These are phyloP conservation scores for Pegoplata infirma DNA, from an alignment of 2,888 invertebrate genomes.

Conservation along the genomic window DNA sequence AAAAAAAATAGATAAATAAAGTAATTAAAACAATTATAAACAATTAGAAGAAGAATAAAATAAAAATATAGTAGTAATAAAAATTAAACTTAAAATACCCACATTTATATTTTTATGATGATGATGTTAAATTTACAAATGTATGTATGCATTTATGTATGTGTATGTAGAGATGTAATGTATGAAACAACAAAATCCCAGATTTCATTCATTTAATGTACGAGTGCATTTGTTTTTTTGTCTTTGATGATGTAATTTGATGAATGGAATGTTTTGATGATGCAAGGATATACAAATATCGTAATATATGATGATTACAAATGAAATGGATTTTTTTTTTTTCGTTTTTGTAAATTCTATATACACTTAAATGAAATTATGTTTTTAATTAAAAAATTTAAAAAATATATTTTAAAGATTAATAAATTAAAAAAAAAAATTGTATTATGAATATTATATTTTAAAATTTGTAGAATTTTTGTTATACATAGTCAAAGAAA, in stretches of 20 bases:
- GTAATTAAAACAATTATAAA: background rate
- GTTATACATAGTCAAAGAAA: too few relatives aligned
- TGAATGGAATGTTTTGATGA: background rate
- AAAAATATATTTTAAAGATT: too few relatives aligned
- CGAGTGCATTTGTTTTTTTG: conserved; percentile 5
- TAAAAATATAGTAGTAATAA: too few relatives aligned
- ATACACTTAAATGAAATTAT: background rate
- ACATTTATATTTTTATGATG: conserved; percentile 48
- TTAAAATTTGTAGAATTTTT: too few relatives aligned
- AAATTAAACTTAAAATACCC: conserved; percentile 35
- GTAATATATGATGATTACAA: background rate
- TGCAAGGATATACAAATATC: background rate
- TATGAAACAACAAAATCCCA: conserved; percentile 34
- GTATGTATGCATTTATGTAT: background rate
- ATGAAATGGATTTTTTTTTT: background rate
- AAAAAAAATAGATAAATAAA: background rate
- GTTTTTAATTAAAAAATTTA: too few relatives aligned
- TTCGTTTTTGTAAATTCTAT: too few relatives aligned
- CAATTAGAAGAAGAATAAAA: conserved; percentile 27
- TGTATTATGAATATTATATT: too few relatives aligned
- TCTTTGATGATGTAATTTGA: background rate
- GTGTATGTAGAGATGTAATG: conserved; percentile 1
- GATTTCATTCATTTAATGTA: background rate
- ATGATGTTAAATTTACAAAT: conserved; percentile 53
- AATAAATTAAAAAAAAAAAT: background rate